Evolutionary conservation across 2,113 vertebrate species (phyloP), one percentile per base, ranked within the genome.

Genomic region (Zootoca vivipara): DNA sequence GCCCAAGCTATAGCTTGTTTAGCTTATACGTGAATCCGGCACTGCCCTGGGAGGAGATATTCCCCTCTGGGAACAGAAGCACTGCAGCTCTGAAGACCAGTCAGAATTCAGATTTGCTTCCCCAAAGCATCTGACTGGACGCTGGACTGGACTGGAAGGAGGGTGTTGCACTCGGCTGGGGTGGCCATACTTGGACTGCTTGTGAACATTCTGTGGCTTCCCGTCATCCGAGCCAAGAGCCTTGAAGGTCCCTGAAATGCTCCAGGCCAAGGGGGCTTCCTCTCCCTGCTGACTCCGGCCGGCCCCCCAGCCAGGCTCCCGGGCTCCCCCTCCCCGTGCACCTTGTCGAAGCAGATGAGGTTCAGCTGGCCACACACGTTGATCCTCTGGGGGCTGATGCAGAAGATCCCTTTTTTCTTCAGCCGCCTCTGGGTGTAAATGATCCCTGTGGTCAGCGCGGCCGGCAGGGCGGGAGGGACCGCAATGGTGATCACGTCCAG

Each of bases 261-360:
- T 52, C 46, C 46, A 52, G 46, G 46, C 46, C 46, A 52, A 52
- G 46, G 46, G 46, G 46, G 46, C 46, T 52, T 52, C 46, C 46
- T 52, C 46, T 52, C 69, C 30, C 69, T 72, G 8, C 69, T 13
- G 3, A 7, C 26, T 2, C 46, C 77, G 24, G 30, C 7, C 3
- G 30, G 30, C 7, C 1, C 7, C n/a, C n/a, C 75, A 12, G 46
- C 73, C 58, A 0, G 2, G 3, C 28, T 16, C 46, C 13, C 58
- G 1, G 2, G 3, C 28, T 16, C 46, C 13, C 5, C 77, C 46
- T 28, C 46, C 52, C 13, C 9, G 91, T 85, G 74, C 94, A 97
- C 97, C 96, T 98, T 98, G 92, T 98, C 97, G 88, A 98, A 98
- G 93, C 97, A 98, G 87, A 98, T 46, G 28, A 98, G 97, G 90